A percentile compares a stretch with the other conserved stretches of the same genome.
These are phyloP conservation scores for Corticium candelabrum DNA, from an alignment of 37 sponge, comb jelly and placozoan species.

Conservation along the genomic window DNA sequence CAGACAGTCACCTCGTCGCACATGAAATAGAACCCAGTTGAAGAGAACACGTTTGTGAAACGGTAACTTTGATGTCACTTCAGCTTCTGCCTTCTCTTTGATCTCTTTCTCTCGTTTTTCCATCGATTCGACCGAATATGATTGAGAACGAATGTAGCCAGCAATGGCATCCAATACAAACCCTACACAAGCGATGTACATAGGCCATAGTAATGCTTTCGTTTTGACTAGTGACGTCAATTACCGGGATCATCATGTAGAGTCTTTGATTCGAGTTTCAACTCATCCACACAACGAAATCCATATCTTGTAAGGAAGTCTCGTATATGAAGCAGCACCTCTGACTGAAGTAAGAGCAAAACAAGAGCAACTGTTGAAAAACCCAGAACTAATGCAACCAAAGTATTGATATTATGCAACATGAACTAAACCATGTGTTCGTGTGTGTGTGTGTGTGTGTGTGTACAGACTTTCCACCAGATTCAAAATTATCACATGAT, in stretches of 20 bases:
- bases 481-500: too few relatives aligned
- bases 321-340: conserved; percentile 45
- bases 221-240: conserved; percentile 1
- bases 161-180: conserved; percentile 57
- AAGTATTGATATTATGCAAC: too few relatives aligned
- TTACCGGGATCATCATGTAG: conserved; percentile 79
- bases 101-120: conserved; percentile 57
- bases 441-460: too few relatives aligned
- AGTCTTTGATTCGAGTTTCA: conserved; percentile 66
- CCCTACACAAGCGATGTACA: conserved; percentile 12
- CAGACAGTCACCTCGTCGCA: conserved; percentile 30
- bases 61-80: conserved; percentile 14
- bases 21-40: conserved; percentile 74
- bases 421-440: too few relatives aligned
- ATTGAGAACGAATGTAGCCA: conserved; percentile 62
- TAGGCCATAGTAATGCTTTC: background rate
- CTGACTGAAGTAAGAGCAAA: conserved; percentile 18
- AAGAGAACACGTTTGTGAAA: conserved; percentile 38
- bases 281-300: conserved; percentile 76
- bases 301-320: conserved; percentile 58
- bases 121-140: conserved; percentile 59
- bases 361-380: too few relatives aligned
- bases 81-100: conserved; percentile 35
- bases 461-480: too few relatives aligned
- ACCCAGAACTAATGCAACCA: too few relatives aligned